Conservation (phyloP, 2,113 vertebrate species). For the Anser brachyrhynchus region DNA sequence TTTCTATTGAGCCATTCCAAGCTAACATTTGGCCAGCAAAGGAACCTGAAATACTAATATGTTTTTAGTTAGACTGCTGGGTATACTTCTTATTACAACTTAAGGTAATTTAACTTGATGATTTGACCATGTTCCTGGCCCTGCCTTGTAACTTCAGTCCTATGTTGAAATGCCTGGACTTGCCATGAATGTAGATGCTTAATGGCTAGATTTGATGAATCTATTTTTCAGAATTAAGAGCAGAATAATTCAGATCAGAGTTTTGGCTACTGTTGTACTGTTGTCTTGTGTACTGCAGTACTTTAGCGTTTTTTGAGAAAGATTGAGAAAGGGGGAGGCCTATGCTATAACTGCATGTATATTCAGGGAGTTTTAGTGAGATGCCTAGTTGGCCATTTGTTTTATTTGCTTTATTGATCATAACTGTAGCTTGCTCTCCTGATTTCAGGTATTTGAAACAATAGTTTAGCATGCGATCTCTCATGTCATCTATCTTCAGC, state of each 20-base stretch:
- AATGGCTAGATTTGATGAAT: background rate
- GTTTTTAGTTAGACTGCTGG: background rate
- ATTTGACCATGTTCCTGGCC: background rate
- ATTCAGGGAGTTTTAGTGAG: background rate
- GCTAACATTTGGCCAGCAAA: background rate
- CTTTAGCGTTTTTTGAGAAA: background rate
- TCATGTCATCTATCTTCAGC: background rate
- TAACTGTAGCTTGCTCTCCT: background rate
- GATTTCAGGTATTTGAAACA: background rate
- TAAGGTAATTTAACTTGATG: background rate
- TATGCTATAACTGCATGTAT: background rate
- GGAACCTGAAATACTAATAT: background rate
- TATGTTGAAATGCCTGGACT: background rate
- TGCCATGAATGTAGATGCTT: background rate
- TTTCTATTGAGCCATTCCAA: background rate
- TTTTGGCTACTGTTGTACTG: background rate
- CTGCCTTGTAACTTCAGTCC: background rate
- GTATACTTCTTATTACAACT: background rate
- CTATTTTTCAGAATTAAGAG: background rate
- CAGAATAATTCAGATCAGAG: background rate
- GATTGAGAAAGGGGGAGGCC: background rate
- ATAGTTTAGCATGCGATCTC: background rate
- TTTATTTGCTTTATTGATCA: background rate
- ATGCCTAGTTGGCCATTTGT: background rate
- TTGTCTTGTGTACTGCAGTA: background rate